Base-by-base conservation (phyloP, 1,140 invertebrate species). In the Gryon sp. region DNA sequence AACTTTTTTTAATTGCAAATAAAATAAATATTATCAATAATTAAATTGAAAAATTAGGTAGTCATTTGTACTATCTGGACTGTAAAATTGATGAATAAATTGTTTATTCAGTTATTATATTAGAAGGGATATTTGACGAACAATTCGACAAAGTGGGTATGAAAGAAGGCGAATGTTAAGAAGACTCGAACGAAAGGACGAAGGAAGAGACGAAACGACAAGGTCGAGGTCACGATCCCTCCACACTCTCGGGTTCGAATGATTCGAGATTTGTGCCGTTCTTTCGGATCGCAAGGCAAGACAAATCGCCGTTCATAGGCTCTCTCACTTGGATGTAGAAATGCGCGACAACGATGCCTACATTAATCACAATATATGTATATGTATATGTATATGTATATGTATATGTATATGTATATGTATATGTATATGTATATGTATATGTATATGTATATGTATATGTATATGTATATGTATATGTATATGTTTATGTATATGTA, bases 221-320 rank as follows among this genome's bases (percentile, higher is more conserved):
- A 74, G 60, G 60, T 66, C 70, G 70, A 74, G 70, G 70, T 74
- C 70, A 60, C 45, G 70, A 74, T 74, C 60, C 53, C 24, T 28
- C 12, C 50, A 52, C 69, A 43, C 48, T 46, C 55, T 45, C 68
- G 20, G 43, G 34, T 57, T 41, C 59, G 50, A 63, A 62, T 63
- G 18, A 73, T 73, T 57, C 19, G 43, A 63, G 69, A 66, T 74
- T 59, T 59, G 52, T 59, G 60, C 70, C 69, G 52, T 65, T 73
- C 19, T 36, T 52, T 34, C 14, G 52, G 43, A 63, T n/a, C n/a
- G n/a, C 48, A 32, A 53, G 43, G 59, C 5, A 57, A 73, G 59
- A 73, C 69, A 65, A 65, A 65, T 73, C 69, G 69, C 34, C 46
- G 52, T 16, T 32, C 43, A 50, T 48, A 30, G 50, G 30, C 55